Conservation (phyloP, 2,888 invertebrate genomes). For the Caradrina clavipalpis region DNA sequence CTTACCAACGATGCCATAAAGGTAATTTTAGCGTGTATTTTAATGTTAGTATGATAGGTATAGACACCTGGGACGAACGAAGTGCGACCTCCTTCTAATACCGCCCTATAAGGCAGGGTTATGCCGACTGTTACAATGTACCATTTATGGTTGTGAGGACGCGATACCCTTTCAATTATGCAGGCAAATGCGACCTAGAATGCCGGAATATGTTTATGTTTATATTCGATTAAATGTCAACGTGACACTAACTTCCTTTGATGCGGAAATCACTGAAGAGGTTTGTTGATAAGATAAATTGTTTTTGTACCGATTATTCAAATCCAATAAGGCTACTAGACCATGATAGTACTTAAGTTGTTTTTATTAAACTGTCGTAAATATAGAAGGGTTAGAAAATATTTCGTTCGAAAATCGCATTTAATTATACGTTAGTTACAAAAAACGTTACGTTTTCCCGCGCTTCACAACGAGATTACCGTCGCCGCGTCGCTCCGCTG, state of each 20-base stretch:
- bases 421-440: slow-evolving; percentile 12
- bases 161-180: slow-evolving; percentile 68
- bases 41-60: not conserved
- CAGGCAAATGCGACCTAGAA: slow-evolving; percentile 72
- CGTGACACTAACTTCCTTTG: slow-evolving; percentile 24
- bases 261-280: slow-evolving; percentile 12
- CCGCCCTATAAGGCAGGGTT: slow-evolving; percentile 72
- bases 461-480: slow-evolving; percentile 55
- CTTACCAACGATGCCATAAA: not conserved
- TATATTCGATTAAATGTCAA: slow-evolving; percentile 35
- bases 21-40: not conserved
- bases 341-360: not conserved
- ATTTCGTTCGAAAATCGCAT: slow-evolving; percentile 10
- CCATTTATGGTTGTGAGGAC: slow-evolving; percentile 72
- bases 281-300: slow-evolving; percentile 32
- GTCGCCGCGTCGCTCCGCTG: slow-evolving; percentile 29
- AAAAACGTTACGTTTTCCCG: slow-evolving; percentile 44
- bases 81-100: slow-evolving; percentile 63
- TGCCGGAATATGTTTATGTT: slow-evolving; percentile 48
- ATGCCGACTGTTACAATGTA: slow-evolving; percentile 61
- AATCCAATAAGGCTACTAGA: slow-evolving; percentile 16
- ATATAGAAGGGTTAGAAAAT: not conserved
- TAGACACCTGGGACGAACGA: slow-evolving; percentile 48
- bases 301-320: not conserved
- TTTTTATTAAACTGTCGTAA: slow-evolving; percentile 4